These are phyloP conservation scores for Zaprionus camerounensis DNA, from an alignment of 1,140 invertebrate genomes.

Conservation along the genomic window DNA sequence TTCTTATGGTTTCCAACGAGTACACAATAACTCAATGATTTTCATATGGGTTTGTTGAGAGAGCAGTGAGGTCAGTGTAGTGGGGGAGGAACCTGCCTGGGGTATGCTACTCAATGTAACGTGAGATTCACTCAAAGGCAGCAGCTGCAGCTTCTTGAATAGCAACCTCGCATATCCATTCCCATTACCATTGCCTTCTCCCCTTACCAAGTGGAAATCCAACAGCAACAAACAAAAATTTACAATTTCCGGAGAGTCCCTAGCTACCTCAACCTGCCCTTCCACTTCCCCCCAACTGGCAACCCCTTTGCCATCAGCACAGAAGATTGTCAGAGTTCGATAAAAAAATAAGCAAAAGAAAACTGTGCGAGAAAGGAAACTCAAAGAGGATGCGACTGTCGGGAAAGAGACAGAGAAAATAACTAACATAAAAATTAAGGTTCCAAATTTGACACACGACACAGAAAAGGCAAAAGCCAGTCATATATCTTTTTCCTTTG, in stretches of 20 bases:
- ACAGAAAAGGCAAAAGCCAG: constrained; percentile 39
- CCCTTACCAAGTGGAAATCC: constrained; percentile 35
- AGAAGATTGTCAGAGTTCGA: constrained; percentile 61
- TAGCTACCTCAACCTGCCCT: constrained; percentile 5
- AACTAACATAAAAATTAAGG: constrained; percentile 69
- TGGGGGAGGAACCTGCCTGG: not conserved
- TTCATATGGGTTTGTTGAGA: constrained; percentile 9
- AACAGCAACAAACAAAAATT: constrained; percentile 66
- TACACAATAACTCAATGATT: constrained; percentile 28
- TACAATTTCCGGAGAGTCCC: constrained; percentile 63
- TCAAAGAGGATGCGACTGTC: constrained; percentile 35
- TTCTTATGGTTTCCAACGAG: constrained; percentile 3
- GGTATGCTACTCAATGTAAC: constrained; percentile 10
- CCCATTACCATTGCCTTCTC: not conserved
- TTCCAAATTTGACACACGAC: constrained; percentile 68
- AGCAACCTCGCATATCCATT: constrained; percentile 18
- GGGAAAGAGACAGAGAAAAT: constrained; percentile 40
- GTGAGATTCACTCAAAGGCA: constrained; percentile 15
- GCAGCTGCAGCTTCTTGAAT: constrained; percentile 23
- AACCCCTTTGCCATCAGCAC: not conserved
- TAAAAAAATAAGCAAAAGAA: constrained; percentile 51
- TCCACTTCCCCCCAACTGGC: not conserved
- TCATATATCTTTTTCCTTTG: constrained; percentile 56
- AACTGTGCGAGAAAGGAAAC: constrained; percentile 49
- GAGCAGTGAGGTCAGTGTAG: not conserved